Conservation (phyloP, 2,888 invertebrate genomes). For the Andrena chrysosceles region DNA sequence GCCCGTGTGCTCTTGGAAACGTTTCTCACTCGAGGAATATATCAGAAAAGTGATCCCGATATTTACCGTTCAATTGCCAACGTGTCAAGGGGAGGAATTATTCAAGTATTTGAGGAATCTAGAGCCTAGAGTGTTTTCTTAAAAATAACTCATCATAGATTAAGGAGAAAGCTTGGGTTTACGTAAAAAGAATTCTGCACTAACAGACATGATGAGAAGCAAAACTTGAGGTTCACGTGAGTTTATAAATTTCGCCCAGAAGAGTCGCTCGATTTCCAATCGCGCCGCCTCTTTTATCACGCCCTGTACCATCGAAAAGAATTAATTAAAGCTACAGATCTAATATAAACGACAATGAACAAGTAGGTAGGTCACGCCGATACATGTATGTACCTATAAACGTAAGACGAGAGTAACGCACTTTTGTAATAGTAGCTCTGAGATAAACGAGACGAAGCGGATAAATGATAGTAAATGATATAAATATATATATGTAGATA, state of each 20-base stretch:
- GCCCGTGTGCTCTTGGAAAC: not conserved
- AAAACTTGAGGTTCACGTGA: not conserved
- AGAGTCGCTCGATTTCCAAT: not conserved
- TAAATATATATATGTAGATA: slow-evolving; percentile 46
- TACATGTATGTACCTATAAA: slow-evolving; percentile 71
- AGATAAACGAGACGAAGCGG: slow-evolving; percentile 46
- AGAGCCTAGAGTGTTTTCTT: not conserved
- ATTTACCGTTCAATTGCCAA: too few species aligned
- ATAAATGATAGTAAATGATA: slow-evolving; percentile 46
- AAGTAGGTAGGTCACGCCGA: slow-evolving; percentile 75
- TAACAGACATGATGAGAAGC: not conserved
- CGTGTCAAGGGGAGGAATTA: too few species aligned
- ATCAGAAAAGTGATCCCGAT: too few species aligned
- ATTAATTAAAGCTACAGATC: slow-evolving; percentile 62
- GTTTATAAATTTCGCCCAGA: not conserved
- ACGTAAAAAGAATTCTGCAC: too few species aligned
- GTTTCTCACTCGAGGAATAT: not conserved
- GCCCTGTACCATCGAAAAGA: slow-evolving; percentile 35
- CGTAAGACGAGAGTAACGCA: slow-evolving; percentile 70
- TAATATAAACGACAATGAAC: slow-evolving; percentile 75
- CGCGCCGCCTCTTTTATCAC: slow-evolving; percentile 22
- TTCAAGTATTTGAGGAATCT: too few species aligned
- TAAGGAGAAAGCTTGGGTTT: not conserved
- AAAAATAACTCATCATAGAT: not conserved
- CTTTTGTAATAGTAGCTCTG: slow-evolving; percentile 79